Evolutionary conservation across 2,113 vertebrate species (phyloP), one percentile per base, ranked within the genome.

Genomic region (Scomber colias): DNA sequence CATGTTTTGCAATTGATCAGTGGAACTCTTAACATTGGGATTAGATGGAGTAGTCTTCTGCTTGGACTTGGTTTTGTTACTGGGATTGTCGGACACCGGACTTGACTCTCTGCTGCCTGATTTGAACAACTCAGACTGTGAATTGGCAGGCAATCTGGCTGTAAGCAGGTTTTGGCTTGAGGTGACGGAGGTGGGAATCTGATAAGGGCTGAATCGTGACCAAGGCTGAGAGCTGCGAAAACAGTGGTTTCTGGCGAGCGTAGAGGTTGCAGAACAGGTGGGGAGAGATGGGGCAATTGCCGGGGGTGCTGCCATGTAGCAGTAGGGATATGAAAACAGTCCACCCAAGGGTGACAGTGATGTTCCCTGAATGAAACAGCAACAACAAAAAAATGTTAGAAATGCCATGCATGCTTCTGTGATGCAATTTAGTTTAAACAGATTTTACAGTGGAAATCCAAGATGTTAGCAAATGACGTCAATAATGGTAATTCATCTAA

Each of bases 201-300:
- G 96, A 91, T 99, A 99, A 3, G 98, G 97, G 87, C 90, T 98
- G 94, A 97, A 98, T 44, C 95, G 95, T 76, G 97, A 94, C 79
- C 97, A 96, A 15, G 97, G 96, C 21, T 93, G 95, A 72, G 95
- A 91, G 90, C 90, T 95, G 92, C 92, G 91, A 87, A 97, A 92
- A 65, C 95, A 95, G 7, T 94, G 95, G 77, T 94, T 97, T 83
- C 96, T 95, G 84, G 94, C 90, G 1, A 95, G 90, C 0, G 95
- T 94, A 5, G 96, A 92, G 0, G 95, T 92, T 11, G 95, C 94
- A 4, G 96, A 94, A 70, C 92, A 93, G 46, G 94, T 91, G 0
- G 96, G 95, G 71, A 97, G 92, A 67, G 96, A 95, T 0, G 97
- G 95, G 48, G 95, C 94, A 0, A 95, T 94, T 0, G 95, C 95